Base-by-base conservation (phyloP, 2,888 invertebrate genomes). In the Alsophila aescularia region DNA sequence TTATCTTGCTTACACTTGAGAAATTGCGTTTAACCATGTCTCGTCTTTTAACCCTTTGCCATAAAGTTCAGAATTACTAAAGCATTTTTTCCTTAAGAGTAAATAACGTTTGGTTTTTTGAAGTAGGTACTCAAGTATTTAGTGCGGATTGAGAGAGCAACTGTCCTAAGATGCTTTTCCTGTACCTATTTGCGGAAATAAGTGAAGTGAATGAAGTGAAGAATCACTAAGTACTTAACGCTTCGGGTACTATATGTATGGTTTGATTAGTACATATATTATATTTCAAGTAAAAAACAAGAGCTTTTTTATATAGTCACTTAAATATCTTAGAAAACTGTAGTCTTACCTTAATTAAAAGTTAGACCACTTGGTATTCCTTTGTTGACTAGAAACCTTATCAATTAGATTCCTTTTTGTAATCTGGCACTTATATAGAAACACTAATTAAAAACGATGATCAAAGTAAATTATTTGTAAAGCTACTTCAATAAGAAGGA, bases 21-120 rank as follows among this genome's bases (percentile, higher is more conserved):
- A 54, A 51, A 31, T 42, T 14, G 43, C 18, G 49, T 51, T 10
- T 15, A 52, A 40, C 52, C 52, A 27, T 34, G 34, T 24, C 34
- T 21, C 18, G 18, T 27, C 18, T 13, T 31, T 48, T 31, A 37
- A 12, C 10, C 13, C 12, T 0, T 31, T 9, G 15, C 31, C n/a
- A 10, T 14, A 47, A 21, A 21, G 18, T 13, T 8, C 10, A 21
- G 12, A 32, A 14, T 13, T 6, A 7, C 12, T 32, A 13, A 16
- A 39, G 13, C 10, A 39, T 39, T 16, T n/a, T n/a, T 48, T 27
- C 13, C 29, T 7, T 29, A 15, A 37, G 15, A 7, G 24, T 4
- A 31, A 42, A 44, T 36, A 16, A 31, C 12, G 39, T 31, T 37
- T 15, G 21, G n/a, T 27, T 42, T n/a, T 18, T 41, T 27, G 15